phyloP scores from a whole-genome alignment of 2,797 vertebrate species.

The Bufotes viridis region DNA sequence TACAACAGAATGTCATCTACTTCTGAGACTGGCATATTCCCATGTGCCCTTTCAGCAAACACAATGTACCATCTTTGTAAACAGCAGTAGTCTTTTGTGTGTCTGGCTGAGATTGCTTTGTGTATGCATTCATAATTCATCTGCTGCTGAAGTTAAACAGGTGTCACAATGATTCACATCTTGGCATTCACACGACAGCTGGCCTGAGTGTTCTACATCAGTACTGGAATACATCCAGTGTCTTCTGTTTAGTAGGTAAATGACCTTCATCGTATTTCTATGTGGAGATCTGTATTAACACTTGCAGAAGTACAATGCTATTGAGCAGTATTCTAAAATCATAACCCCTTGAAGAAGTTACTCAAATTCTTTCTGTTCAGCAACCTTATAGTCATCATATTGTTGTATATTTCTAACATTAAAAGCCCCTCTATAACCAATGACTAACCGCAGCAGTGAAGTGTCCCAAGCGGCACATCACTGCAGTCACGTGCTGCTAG shows the following conservation, averaged over 20 bases:
- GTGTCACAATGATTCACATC: slow-evolving; percentile 52
- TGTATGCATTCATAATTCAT: slow-evolving; percentile 45
- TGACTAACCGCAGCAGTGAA: no score
- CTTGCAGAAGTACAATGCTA: neutral
- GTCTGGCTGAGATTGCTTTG: slow-evolving; percentile 33
- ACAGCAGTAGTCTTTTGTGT: slow-evolving; percentile 45
- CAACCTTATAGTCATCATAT: neutral
- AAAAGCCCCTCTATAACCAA: no score
- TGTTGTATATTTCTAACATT: no score
- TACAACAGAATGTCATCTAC: neutral
- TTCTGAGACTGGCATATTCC: slow-evolving; percentile 27
- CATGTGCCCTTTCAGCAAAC: slow-evolving; percentile 42
- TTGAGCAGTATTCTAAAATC: neutral
- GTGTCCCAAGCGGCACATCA: no score
- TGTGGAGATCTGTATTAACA: neutral
- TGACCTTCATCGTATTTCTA: neutral
- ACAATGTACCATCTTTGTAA: slow-evolving; percentile 34
- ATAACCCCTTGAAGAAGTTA: neutral
- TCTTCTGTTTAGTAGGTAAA: no score
- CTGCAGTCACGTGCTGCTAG: no score
- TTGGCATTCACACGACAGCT: slow-evolving; percentile 23
- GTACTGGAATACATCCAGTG: neutral
- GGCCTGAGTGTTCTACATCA: neutral
- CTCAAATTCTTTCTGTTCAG: neutral
- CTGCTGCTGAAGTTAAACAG: slow-evolving; percentile 41